Base-by-base conservation (phyloP, 2,797 vertebrate genomes). In the Amazona finschi region DNA sequence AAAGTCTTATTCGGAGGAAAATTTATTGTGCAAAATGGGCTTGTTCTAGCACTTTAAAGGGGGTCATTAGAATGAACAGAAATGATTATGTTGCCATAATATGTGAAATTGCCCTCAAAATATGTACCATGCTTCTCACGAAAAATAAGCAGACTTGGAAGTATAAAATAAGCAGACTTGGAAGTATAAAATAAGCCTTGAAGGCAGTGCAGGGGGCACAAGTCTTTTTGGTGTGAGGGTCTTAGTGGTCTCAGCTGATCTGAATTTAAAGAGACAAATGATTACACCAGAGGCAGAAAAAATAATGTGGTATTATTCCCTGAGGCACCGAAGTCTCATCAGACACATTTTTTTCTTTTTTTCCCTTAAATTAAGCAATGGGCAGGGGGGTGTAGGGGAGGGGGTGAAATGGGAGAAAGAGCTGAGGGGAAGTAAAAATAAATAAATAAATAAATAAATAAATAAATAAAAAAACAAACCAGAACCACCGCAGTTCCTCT, bases 201-300 rank as follows among this genome's bases (percentile, higher is more conserved):
- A 85, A 94, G 78, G 65, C 81, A 83, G 53, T 69, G 38, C 41
- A 75, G 75, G 14, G 57, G n/a, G 84, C 90, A 95, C 57, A 72
- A 58, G 33, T 20, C 28, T 92, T 93, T 92, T 89, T 92, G 72
- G 78, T 92, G 75, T 91, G 72, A 91, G 65, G 46, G 53, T 88
- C 79, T 83, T 81, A 78, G 72, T 80, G 58, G 53, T 36, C 39
- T 94, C 53, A 84, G 73, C 58, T 94, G 85, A 89, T 89, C 66
- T 66, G 82, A 87, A 93, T 95, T 94, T 94, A 93, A 94, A 93
- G 85, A 95, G 94, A 95, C 85, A 95, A 93, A 93, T 86, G 7
- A 88, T 94, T 92, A 91, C 27, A 77, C 65, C 16, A 81, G 72
- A 89, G 85, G 76, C 87, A 81, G 79, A 83, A 93, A 75, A 95